phyloP scores from a whole-genome alignment of 2,888 invertebrate species.

The Merodon equestris region DNA sequence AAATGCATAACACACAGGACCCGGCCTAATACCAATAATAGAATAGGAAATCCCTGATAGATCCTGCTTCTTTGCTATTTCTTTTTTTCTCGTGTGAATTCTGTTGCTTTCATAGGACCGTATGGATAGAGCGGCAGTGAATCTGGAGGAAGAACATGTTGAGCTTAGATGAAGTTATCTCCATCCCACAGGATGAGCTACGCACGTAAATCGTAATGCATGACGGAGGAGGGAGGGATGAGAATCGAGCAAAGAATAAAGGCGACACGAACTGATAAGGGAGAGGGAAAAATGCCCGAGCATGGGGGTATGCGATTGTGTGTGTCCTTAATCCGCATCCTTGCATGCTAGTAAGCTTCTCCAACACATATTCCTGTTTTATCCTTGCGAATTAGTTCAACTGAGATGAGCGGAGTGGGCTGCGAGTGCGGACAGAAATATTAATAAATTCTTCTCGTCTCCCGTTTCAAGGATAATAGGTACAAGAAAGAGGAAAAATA shows the following conservation, averaged over 20 bases:
- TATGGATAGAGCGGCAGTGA: background rate
- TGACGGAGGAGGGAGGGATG: background rate
- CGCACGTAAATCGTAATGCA: slow-evolving; percentile 66
- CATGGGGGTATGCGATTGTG: slow-evolving; percentile 18
- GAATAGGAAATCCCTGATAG: slow-evolving; percentile 79
- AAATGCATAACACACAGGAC: slow-evolving; percentile 80
- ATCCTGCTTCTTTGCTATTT: slow-evolving; percentile 73
- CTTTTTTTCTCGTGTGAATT: slow-evolving; percentile 1
- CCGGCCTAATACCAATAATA: slow-evolving; percentile 79
- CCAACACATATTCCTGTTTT: slow-evolving; percentile 47
- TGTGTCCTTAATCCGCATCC: slow-evolving; percentile 50
- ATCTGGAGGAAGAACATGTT: slow-evolving; percentile 48
- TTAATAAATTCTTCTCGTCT: slow-evolving; percentile 44
- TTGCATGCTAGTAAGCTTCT: slow-evolving; percentile 37
- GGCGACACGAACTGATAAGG: slow-evolving; percentile 33
- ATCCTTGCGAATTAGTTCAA: slow-evolving; percentile 59
- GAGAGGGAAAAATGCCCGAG: slow-evolving; percentile 41
- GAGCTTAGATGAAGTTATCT: slow-evolving; percentile 69
- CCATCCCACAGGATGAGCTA: slow-evolving; percentile 63
- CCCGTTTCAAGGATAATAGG: slow-evolving; percentile 19
- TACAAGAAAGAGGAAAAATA: slow-evolving; percentile 16
- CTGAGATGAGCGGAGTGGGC: background rate
- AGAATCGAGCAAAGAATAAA: no score
- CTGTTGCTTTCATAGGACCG: slow-evolving; percentile 3
- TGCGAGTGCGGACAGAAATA: slow-evolving; percentile 34